These are phyloP conservation scores for Callipepla californica DNA, from an alignment of 2,113 vertebrate genomes.

Conservation along the genomic window DNA sequence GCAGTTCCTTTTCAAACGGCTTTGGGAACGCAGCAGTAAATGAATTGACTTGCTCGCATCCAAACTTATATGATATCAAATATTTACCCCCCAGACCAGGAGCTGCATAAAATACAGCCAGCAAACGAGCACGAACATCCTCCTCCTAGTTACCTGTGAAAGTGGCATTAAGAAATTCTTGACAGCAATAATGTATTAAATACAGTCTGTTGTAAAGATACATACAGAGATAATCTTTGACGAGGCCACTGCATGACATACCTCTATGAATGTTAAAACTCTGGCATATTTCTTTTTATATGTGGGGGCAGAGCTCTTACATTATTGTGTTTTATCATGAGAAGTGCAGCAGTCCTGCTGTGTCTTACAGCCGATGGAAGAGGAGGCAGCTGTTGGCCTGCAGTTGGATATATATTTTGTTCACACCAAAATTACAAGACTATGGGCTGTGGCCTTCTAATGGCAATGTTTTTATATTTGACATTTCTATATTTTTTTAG, in stretches of 20 bases:
- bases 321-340: not conserved
- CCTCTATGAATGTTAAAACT: not conserved
- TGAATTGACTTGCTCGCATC: not conserved
- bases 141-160: not conserved
- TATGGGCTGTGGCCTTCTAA: not conserved
- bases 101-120: not conserved
- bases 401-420: not conserved
- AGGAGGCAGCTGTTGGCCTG: not conserved
- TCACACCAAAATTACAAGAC: not conserved
- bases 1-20: constrained; percentile 69
- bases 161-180: not conserved
- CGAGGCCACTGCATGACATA: not conserved
- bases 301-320: not conserved
- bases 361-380: not conserved
- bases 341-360: not conserved
- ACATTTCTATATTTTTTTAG: not conserved
- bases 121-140: not conserved
- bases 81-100: not conserved
- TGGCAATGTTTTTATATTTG: not conserved
- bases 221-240: not conserved
- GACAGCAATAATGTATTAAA: not conserved
- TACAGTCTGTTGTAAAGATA: not conserved
- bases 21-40: constrained; percentile 1
- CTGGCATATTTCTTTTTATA: not conserved
- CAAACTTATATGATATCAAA: constrained; percentile 24